Evolutionary conservation across 1,140 invertebrate species (phyloP).

Genomic region (Mamestra configurata): DNA sequence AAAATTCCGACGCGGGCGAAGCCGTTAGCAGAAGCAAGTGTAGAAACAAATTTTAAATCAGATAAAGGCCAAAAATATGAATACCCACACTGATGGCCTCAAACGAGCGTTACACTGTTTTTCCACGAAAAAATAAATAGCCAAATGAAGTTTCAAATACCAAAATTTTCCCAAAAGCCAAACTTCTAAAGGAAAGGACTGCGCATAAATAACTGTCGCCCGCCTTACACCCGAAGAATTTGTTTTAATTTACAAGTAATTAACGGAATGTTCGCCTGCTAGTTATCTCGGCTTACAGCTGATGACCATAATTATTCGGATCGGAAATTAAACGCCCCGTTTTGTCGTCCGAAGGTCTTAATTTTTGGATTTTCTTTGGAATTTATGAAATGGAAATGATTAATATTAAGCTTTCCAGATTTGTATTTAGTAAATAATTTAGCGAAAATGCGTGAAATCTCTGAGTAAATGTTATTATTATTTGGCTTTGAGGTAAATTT

Average conservation of each 20-base stretch:
- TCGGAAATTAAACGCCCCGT: conserved; percentile 41
- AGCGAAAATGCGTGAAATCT: not conserved
- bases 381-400: conserved; percentile 28
- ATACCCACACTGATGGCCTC: not conserved
- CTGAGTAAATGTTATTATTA: no score
- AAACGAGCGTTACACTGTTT: not conserved
- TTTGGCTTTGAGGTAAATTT: no score
- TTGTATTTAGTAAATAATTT: not conserved
- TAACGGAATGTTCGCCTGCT: conserved; percentile 34
- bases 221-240: conserved; percentile 42
- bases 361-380: not conserved
- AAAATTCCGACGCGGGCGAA: no score
- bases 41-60: no score
- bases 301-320: conserved; percentile 43
- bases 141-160: not conserved
- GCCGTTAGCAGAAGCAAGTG: no score
- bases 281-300: conserved; percentile 24
- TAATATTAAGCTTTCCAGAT: not conserved
- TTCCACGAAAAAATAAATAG: not conserved
- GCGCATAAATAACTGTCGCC: conserved; percentile 40
- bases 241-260: conserved; percentile 55
- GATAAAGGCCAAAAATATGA: no score
- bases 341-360: not conserved
- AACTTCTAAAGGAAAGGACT: not conserved
- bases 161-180: conserved; percentile 5